Evolutionary conservation across 2,113 vertebrate genomes (phyloP), one percentile per base, ranked within the genome.

Genomic region (Microtus oregoni): DNA sequence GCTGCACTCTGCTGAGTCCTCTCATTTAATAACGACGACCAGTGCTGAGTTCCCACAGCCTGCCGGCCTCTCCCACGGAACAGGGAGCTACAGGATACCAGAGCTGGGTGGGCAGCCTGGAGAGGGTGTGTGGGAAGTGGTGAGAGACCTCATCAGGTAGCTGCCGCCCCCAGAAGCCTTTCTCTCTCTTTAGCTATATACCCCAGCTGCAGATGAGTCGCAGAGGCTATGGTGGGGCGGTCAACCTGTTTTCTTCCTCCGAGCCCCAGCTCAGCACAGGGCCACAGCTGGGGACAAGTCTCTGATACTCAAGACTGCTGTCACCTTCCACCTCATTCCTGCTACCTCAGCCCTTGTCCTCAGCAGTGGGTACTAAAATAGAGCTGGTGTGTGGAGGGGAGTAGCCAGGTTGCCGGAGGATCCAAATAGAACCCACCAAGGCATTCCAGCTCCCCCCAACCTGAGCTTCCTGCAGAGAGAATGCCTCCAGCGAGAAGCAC

Each of bases 21-120:
- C 89, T 90, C 88, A 88, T 91, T 97, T 94, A 97, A 97, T 97
- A 97, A 97, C 97, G 86, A 77, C 35, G 67, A 1, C 4, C 91
- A 3, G 24, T 58, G 77, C 89, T 79, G 50, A 32, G 7, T 0
- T 83, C 70, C 58, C 8, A 44, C 67, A 7, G 50, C 28, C 47
- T 55, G 17, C 26, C 47, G 65, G 13, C 30, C 47, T 86, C 65
- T 47, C 19, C 19, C 38, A 22, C 19, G 2, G 63, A 11, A 65
- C 41, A 44, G 26, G 8, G 38, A 68, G 14, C 58, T 67, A 15
- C 41, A 35, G 28, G 41, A 15, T 35, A 19, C 32, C 15, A 7
- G 52, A 24, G 20, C 67, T 55, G 20, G 35, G 79, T 58, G 55
- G 55, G 55, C 73, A 72, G 65, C 68, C 86, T 75, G 32, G 82